Evolutionary conservation across 2,797 vertebrate species (phyloP).

Genomic region (Sebastes steindachneri): DNA sequence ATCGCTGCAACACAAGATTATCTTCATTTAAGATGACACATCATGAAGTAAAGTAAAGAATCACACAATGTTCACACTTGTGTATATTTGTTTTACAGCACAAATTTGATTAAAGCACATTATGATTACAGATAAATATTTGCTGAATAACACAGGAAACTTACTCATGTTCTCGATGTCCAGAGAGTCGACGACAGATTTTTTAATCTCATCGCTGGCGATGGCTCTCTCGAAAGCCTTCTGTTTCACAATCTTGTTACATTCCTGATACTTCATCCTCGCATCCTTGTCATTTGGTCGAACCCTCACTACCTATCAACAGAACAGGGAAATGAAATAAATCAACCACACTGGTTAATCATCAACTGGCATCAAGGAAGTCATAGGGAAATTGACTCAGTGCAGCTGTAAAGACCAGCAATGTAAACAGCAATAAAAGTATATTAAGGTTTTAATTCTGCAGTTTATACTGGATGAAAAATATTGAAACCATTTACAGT

Average conservation of each 20-base stretch:
- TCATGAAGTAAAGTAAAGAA: not conserved
- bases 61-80: not conserved
- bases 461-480: not conserved
- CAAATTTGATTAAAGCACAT: not conserved
- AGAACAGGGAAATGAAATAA: not conserved
- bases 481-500: not conserved
- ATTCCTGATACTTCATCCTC: slow-evolving; percentile 95
- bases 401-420: not conserved
- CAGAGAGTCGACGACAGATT: slow-evolving; percentile 92
- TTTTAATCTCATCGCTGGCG: slow-evolving; percentile 90
- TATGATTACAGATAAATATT: not conserved
- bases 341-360: not conserved
- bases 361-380: not conserved
- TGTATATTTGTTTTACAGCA: not conserved
- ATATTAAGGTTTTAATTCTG: not conserved
- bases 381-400: not conserved
- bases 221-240: slow-evolving; percentile 96
- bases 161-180: slow-evolving; percentile 97
- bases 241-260: slow-evolving; percentile 94
- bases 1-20: slow-evolving; percentile 82
- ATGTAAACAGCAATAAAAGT: not conserved
- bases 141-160: slow-evolving; percentile 33
- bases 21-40: not conserved
- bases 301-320: slow-evolving; percentile 89
- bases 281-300: slow-evolving; percentile 95